Conservation (phyloP, 2,797 vertebrate genomes). For the Sternotherus odoratus region DNA sequence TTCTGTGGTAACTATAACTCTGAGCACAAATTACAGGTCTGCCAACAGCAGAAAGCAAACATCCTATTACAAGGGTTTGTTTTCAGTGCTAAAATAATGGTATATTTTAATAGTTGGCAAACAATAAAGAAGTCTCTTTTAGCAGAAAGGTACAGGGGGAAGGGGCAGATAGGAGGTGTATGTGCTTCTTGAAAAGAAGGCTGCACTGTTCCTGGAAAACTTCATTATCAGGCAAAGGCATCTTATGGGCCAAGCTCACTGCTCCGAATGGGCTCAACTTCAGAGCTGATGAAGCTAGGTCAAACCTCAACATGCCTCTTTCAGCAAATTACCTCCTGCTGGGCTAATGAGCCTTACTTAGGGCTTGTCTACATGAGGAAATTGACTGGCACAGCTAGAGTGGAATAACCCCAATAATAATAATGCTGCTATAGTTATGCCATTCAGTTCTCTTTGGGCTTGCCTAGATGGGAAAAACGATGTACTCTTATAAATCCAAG, state of each 20-base stretch:
- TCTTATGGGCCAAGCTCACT: background rate
- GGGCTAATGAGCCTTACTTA: background rate
- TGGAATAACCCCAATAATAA: background rate
- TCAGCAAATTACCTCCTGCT: background rate
- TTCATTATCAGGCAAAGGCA: background rate
- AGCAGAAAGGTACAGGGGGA: background rate
- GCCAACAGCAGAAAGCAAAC: background rate
- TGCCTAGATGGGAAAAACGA: background rate
- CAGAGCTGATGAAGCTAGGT: background rate
- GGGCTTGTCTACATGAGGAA: background rate
- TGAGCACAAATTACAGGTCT: background rate
- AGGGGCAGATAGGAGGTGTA: background rate
- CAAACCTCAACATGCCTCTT: background rate
- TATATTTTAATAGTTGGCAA: background rate
- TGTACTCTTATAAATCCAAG: background rate
- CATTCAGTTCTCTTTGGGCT: background rate
- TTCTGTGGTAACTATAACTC: background rate
- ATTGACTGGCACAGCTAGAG: background rate
- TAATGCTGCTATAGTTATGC: background rate
- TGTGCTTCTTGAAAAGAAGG: background rate
- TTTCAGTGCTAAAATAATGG: background rate
- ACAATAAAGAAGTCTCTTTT: background rate
- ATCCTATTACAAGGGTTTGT: background rate
- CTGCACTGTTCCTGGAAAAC: rapidly evolving
- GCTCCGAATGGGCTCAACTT: background rate